These are phyloP conservation scores for Ciconia stormi DNA, from an alignment of 2,113 vertebrate species.

Conservation along the genomic window DNA sequence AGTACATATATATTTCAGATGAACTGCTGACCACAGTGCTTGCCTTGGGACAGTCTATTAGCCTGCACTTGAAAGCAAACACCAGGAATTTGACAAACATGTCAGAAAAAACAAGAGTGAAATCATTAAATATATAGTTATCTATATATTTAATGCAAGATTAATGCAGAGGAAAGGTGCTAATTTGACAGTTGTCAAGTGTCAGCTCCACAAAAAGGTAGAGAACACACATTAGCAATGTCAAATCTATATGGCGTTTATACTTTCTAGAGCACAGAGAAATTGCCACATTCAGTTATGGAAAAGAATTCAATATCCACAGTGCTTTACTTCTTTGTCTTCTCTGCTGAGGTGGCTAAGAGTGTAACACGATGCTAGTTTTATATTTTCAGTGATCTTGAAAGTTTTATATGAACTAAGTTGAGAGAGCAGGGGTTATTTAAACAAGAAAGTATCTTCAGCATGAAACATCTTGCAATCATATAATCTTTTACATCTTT, in stretches of 20 bases:
- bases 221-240: background rate
- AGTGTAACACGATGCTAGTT: background rate
- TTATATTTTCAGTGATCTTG: background rate
- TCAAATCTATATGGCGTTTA: background rate
- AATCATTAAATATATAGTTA: background rate
- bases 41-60: background rate
- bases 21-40: background rate
- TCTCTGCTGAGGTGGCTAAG: background rate
- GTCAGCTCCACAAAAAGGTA: background rate
- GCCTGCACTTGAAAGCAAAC: background rate
- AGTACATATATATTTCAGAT: background rate
- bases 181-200: background rate
- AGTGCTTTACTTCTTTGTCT: background rate
- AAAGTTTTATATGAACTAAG: background rate
- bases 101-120: background rate
- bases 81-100: background rate
- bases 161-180: background rate
- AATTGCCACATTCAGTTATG: background rate
- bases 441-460: background rate
- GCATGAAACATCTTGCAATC: background rate
- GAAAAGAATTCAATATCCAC: background rate
- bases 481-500: background rate
- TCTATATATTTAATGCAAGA: background rate
- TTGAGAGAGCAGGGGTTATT: background rate
- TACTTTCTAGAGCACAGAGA: background rate